Evolutionary conservation across 1,140 invertebrate genomes (phyloP), one percentile per base, ranked within the genome.

Genomic region (Aphelenchoides fujianensis): DNA sequence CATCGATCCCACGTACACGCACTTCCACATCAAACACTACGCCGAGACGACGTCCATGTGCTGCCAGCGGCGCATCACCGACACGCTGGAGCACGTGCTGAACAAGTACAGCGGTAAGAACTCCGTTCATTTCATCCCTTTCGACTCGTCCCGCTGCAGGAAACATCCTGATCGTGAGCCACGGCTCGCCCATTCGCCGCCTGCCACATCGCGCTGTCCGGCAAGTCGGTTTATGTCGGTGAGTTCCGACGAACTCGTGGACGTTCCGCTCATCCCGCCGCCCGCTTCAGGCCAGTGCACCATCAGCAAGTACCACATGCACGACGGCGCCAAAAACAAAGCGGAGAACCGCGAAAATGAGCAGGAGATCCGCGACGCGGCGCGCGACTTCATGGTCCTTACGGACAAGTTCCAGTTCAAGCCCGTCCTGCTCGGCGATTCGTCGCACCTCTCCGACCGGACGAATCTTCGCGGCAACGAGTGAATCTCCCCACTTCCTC

Each of bases 131-230:
- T n/a, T n/a, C n/a, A n/a, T n/a, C n/a, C n/a, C n/a, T n/a, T n/a
- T n/a, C n/a, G n/a, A n/a, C n/a, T n/a, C n/a, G n/a, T n/a, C n/a
- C n/a, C n/a, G n/a, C n/a, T n/a, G n/a, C 1, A 76, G 75, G 75
- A 79, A 77, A 77, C 68, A 71, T 77, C 37, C 34, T 77, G 16
- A 72, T 77, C 32, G 79, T 77, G 12, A 54, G 35, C 34, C 76
- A 77, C 35, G 76, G 76, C n/a, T 53, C 78, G 31, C 76, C 76
- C 23, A 77, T 77, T 62, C n/a, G 64, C 78, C 32, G 76, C 64
- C 12, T 70, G 54, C 23, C 76, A 77, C 57, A 52, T 62, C 36
- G 73, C 32, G 3, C 54, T 77, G 23, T 52, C 52, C 16, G 61
- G 68, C n/a, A 27, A 71, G 19, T 71, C 53, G 19, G 34, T 54